Base-by-base conservation (phyloP, 2,797 vertebrate species). In the Hydrophis major region DNA sequence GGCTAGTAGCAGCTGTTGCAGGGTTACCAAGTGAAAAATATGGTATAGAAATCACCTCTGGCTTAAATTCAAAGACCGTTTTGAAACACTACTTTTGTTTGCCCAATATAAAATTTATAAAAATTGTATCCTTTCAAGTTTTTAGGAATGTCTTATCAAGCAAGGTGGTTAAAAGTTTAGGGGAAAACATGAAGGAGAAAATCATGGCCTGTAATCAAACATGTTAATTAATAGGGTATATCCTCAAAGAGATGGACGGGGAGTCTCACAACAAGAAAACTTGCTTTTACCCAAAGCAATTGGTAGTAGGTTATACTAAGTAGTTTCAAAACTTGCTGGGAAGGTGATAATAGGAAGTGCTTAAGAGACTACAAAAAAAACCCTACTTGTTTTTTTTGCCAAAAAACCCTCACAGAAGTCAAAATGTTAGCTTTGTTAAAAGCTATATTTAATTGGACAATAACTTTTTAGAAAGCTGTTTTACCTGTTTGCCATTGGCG, bases 401-500 rank as follows among this genome's bases (percentile, higher is more conserved):
- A 25, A 93, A 90, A 66, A 57, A 18, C 16, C 50, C 50, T 12
- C 18, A n/a, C 11, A 25, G 60, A 63, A 55, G 56, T 2, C 63
- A 57, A 37, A 74, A 37, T 14, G 1, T 83, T 7, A 83, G 12
- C 60, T 61, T 47, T 27, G 2, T 83, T 25, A 25, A 47, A 83
- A 25, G 4, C 20, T 83, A 12, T 2, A 83, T 83, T 83, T 83
- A 83, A 47, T 47, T 47, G 42, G 10, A 11, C 53, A 47, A 86
- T 47, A 61, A 57, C 66, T 32, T 63, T 60, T 37, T 13, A 63
- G 66, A 56, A 61, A n/a, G 87, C 94, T 96, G 92, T 95, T 96
- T 96, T 98, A 99, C 99, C 99, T 96, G 99, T 99, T 98, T 99
- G 99, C 98, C 98, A 99, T 97, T 99, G 99, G 93, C 99, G 98